Evolutionary conservation across 2,888 invertebrate species (phyloP).

Genomic region (Latrodectus hesperus): DNA sequence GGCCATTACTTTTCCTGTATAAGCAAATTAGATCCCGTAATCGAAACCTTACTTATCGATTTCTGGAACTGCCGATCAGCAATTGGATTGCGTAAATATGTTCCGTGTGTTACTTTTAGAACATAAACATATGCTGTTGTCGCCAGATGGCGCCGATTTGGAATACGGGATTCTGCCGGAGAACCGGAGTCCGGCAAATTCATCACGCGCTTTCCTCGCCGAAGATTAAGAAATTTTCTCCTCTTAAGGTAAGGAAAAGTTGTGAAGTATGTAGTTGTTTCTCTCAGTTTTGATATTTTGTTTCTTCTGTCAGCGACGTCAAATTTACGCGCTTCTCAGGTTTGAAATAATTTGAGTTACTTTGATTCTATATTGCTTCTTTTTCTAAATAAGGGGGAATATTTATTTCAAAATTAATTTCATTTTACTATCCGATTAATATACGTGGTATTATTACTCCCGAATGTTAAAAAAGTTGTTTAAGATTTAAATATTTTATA

Average conservation of each 20-base stretch:
- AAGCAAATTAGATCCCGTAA: not conserved
- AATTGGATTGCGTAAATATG: constrained; percentile 17
- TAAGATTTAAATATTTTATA: too few species aligned
- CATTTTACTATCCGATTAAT: too few species aligned
- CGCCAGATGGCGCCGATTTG: constrained; percentile 36
- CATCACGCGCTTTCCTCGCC: constrained; percentile 24
- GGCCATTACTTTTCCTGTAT: too few species aligned
- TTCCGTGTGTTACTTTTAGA: not conserved
- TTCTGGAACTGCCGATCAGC: not conserved
- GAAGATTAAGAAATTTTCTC: not conserved
- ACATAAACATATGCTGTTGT: constrained; percentile 20
- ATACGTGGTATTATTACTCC: too few species aligned
- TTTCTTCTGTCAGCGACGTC: too few species aligned
- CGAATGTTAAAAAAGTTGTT: too few species aligned
- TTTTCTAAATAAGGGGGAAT: too few species aligned
- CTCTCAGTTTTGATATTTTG: not conserved
- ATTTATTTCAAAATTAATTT: too few species aligned
- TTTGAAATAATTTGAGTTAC: too few species aligned
- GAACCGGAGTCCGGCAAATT: constrained; percentile 24
- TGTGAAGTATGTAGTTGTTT: not conserved
- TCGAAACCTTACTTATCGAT: constrained; percentile 1
- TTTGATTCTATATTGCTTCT: too few species aligned
- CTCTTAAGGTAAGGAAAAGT: not conserved
- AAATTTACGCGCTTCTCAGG: too few species aligned
- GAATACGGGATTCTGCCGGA: constrained; percentile 32